Evolutionary conservation across 1,140 invertebrate species (phyloP).

Genomic region (Panagrolaimus sp.): DNA sequence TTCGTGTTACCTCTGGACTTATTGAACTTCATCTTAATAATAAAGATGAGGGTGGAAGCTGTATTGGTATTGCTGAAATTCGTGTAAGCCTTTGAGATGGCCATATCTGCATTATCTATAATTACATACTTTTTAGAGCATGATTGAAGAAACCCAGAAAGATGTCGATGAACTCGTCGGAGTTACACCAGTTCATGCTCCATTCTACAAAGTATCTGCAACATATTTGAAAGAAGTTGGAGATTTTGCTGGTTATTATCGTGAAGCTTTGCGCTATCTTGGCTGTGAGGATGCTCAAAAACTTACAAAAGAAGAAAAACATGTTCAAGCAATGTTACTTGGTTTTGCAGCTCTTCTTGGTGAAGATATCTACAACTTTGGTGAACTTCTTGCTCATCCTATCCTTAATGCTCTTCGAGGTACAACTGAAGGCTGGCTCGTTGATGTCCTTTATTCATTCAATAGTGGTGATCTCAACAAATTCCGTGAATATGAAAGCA

Average conservation of each 20-base stretch:
- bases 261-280: constrained; percentile 84
- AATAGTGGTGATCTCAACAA: constrained; percentile 81
- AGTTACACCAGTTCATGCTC: constrained; percentile 83
- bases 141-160: constrained; percentile 81
- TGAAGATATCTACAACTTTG: constrained; percentile 92
- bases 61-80: constrained; percentile 41
- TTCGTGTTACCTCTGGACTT: constrained; percentile 45
- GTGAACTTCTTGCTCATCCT: constrained; percentile 89
- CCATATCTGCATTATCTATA: constrained; percentile 18
- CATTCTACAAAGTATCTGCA: constrained; percentile 88
- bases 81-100: constrained; percentile 33
- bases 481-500: constrained; percentile 74
- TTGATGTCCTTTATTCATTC: constrained; percentile 82
- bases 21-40: constrained; percentile 47
- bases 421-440: constrained; percentile 79
- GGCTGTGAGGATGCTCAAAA: constrained; percentile 76
- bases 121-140: constrained; percentile 66
- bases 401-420: constrained; percentile 77
- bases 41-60: constrained; percentile 37
- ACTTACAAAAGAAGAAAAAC: constrained; percentile 58
- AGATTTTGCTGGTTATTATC: constrained; percentile 86
- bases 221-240: constrained; percentile 80
- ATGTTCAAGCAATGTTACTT: constrained; percentile 78
- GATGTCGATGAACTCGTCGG: constrained; percentile 82
- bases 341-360: constrained; percentile 87